Percentiles rank a stretch among this genome's conserved stretches.
Conservation (phyloP, 2,113 vertebrate genomes). For the Willisornis vidua region DNA sequence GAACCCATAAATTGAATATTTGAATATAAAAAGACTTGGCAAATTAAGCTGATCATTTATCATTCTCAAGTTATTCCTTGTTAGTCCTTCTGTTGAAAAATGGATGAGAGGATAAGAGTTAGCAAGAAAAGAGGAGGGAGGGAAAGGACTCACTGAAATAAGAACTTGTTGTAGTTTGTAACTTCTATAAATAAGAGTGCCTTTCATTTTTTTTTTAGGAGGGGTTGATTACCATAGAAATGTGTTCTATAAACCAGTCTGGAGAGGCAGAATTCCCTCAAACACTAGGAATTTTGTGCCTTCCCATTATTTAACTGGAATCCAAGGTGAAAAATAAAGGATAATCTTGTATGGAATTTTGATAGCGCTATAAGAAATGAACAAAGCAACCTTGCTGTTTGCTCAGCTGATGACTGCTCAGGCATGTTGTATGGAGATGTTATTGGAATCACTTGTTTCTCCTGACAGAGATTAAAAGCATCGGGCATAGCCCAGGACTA, state of each 20-base stretch:
- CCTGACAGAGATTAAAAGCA: not conserved
- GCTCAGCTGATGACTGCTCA: not conserved
- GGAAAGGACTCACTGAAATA: not conserved
- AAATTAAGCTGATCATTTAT: not conserved
- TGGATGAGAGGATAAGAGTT: not conserved
- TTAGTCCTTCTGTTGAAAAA: slow-evolving; percentile 5
- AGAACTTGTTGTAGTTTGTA: not conserved
- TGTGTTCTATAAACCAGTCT: not conserved
- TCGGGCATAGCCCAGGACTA: not conserved
- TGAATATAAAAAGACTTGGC: not conserved
- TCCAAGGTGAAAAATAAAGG: not conserved
- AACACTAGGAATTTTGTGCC: not conserved
- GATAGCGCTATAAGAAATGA: not conserved
- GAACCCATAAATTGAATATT: not conserved
- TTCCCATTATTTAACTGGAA: not conserved
- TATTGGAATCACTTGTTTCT: not conserved
- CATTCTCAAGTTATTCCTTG: not conserved
- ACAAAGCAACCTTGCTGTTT: not conserved
- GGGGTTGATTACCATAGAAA: not conserved
- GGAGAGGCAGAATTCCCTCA: not conserved
- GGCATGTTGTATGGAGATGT: not conserved
- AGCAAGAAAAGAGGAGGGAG: not conserved
- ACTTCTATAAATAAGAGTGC: not conserved
- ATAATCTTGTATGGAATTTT: not conserved
- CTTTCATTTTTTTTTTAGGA: not conserved